Evolutionary conservation across 1,140 invertebrate genomes (phyloP), one percentile per base, ranked within the genome.

Genomic region (Drosophila nannoptera): DNA sequence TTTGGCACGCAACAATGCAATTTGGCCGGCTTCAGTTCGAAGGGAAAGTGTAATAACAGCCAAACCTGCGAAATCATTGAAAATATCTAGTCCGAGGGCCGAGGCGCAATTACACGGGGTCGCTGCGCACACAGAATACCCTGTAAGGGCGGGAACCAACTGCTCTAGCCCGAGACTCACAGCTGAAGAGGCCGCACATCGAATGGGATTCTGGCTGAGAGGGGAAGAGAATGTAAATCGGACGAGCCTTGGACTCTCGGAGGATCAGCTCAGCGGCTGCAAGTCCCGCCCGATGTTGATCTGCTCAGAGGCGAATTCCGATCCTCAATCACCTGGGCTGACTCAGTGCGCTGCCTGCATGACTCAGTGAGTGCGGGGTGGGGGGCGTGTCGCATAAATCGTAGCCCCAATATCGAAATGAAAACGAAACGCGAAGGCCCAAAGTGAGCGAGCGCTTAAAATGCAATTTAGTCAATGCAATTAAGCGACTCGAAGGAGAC

Each of bases 1-100:
- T 83, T 76, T 80, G 77, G 81, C 80, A 83, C 80, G 80, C 80
- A 84, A 83, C 82, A 83, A 63, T 86, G 81, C 81, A 76, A 83
- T 83, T 83, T 80, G 60, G 52, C 22, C 48, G 43, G 5, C 40
- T 49, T 33, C 16, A n/a, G 22, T 49, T 12, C 43, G 42, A 6
- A 12, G n/a, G 9, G 5, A 14, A 61, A 16, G n/a, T 61, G 48
- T 63, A 36, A 56, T 33, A 32, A 55, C 22, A 56, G 31, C 29
- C 14, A 43, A 46, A 9, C 22, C 22, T 22, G 22, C 22, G 22
- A 12, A 61, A 61, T 67, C 48, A 67, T 59, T 9, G 22, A 22
- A 64, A 45, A 22, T 22, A 42, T 31, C 53, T 12, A n/a, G 16
- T 12, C 53, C 3, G 22, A 1, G 22, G 22, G 22, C 22, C 3